phyloP scores from a whole-genome alignment of 2,797 vertebrate species.

The Lepus oiostolus region DNA sequence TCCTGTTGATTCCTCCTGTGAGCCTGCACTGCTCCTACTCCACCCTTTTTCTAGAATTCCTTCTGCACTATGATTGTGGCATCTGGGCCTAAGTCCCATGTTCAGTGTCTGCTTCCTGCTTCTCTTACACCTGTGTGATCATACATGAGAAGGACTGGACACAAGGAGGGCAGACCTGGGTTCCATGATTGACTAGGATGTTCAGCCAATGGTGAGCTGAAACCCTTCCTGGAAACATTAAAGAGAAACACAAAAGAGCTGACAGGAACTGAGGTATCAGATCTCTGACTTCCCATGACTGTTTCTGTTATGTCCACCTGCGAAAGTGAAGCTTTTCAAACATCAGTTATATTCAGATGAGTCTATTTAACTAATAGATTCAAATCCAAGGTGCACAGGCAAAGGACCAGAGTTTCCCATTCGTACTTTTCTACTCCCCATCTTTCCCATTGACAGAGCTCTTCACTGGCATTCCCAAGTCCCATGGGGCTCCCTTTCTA shows the following conservation, averaged over 20 bases:
- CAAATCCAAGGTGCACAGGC: slow-evolving; percentile 28
- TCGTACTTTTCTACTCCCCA: not conserved
- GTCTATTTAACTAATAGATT: slow-evolving; percentile 34
- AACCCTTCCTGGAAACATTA: not conserved
- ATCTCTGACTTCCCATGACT: not conserved
- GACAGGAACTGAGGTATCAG: not conserved
- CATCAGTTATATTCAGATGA: not conserved
- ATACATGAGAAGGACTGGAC: not conserved
- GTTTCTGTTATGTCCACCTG: not conserved
- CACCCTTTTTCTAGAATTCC: slow-evolving; percentile 76
- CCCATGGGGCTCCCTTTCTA: not conserved
- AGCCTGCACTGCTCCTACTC: slow-evolving; percentile 88
- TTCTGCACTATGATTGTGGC: slow-evolving; percentile 50
- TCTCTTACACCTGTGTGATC: not conserved
- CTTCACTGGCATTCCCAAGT: slow-evolving; percentile 45
- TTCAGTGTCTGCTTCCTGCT: slow-evolving; percentile 1
- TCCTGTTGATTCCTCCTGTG: slow-evolving; percentile 90
- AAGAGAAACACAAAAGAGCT: not conserved
- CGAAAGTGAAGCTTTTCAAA: slow-evolving; percentile 60
- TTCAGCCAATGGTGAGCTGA: not conserved
- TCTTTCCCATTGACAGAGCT: slow-evolving; percentile 55
- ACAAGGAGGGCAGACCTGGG: not conserved
- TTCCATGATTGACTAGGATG: not conserved
- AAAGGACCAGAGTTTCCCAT: slow-evolving; percentile 23
- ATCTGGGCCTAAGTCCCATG: slow-evolving; percentile 68